A percentile compares a stretch with the other conserved stretches of the same genome.
Conservation (phyloP, 2,888 invertebrate genomes). For the Eupeodes latifasciatus region DNA sequence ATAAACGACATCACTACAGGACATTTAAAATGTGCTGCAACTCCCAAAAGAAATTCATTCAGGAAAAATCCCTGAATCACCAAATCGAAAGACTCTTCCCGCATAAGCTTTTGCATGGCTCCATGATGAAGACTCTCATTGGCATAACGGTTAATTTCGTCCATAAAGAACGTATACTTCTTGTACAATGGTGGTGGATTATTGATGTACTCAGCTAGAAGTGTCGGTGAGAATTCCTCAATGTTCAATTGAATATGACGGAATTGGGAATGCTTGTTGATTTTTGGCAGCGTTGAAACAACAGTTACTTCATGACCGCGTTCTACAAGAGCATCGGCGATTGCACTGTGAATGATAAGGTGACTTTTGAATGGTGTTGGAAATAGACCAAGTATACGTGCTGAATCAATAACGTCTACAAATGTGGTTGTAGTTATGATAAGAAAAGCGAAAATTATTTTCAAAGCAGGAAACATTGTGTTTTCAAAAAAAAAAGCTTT, state of each 20-base stretch:
- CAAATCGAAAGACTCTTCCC: slow-evolving; percentile 75
- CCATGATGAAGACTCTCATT: slow-evolving; percentile 59
- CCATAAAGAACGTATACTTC: background rate
- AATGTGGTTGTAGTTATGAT: background rate
- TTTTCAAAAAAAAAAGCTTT: background rate
- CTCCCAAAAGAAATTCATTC: slow-evolving; percentile 77
- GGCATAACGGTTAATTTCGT: slow-evolving; percentile 4
- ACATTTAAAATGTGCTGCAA: slow-evolving; percentile 80
- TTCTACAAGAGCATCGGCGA: slow-evolving; percentile 79
- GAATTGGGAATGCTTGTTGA: slow-evolving; percentile 43
- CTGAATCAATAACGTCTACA: background rate
- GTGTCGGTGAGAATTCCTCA: background rate
- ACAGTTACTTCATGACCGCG: slow-evolving; percentile 82
- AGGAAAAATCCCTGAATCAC: slow-evolving; percentile 75
- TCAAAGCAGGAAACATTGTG: background rate
- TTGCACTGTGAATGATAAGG: slow-evolving; percentile 79
- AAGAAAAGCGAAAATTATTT: background rate
- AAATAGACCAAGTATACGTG: slow-evolving; percentile 80
- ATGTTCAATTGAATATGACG: slow-evolving; percentile 54
- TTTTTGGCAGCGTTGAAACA: slow-evolving; percentile 77
- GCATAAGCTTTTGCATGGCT: slow-evolving; percentile 63
- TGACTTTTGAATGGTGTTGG: slow-evolving; percentile 81
- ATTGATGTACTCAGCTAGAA: slow-evolving; percentile 17
- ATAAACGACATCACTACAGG: slow-evolving; percentile 80
- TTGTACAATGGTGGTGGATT: slow-evolving; percentile 27